Evolutionary conservation across 1,140 invertebrate genomes (phyloP).

Genomic region (Gonatopus flavifemur): DNA sequence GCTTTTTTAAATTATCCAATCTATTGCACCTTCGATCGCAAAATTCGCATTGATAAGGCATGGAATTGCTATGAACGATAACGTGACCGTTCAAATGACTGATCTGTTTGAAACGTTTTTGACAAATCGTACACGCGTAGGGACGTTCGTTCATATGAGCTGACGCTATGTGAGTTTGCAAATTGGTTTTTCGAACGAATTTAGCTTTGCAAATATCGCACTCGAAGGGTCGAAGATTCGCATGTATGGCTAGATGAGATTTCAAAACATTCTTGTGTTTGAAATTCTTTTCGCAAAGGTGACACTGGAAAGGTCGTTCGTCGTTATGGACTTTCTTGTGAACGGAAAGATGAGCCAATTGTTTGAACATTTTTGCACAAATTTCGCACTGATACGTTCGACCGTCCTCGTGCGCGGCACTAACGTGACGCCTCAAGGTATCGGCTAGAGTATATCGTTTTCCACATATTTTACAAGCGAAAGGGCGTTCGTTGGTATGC

Average conservation of each 20-base stretch:
- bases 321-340: slow-evolving; percentile 69
- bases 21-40: slow-evolving; percentile 44
- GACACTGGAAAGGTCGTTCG: slow-evolving; percentile 72
- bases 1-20: slow-evolving; percentile 46
- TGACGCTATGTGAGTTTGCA: slow-evolving; percentile 45
- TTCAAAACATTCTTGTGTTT: slow-evolving; percentile 49
- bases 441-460: slow-evolving; percentile 47
- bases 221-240: slow-evolving; percentile 42
- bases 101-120: slow-evolving; percentile 54
- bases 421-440: slow-evolving; percentile 41
- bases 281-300: slow-evolving; percentile 57
- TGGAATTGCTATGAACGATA: slow-evolving; percentile 45
- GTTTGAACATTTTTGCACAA: slow-evolving; percentile 54
- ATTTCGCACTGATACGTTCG: slow-evolving; percentile 46
- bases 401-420: slow-evolving; percentile 39
- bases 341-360: slow-evolving; percentile 56
- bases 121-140: slow-evolving; percentile 55
- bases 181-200: slow-evolving; percentile 45
- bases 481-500: slow-evolving; percentile 56
- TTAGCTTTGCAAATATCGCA: slow-evolving; percentile 47
- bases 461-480: slow-evolving; percentile 54
- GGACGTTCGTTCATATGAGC: slow-evolving; percentile 58
- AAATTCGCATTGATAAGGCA: slow-evolving; percentile 45
- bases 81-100: slow-evolving; percentile 46
- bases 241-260: slow-evolving; percentile 44